Conservation (phyloP, 1,140 invertebrate genomes). For the Colletes gigas region DNA sequence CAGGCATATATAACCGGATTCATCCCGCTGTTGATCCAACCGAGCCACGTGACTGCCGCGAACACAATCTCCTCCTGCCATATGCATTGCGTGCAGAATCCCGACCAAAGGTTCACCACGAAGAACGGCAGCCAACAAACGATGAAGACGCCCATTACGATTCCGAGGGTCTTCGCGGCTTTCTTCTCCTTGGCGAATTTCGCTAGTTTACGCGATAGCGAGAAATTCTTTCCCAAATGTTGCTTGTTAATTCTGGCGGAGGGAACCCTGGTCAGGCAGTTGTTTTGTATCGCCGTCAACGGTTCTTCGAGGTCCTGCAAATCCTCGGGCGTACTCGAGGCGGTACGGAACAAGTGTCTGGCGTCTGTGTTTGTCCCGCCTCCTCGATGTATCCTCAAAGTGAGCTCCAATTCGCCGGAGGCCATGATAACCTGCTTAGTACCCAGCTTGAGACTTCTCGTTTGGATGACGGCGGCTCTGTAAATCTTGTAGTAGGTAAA, state of each 20-base stretch:
- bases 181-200: constrained; percentile 98
- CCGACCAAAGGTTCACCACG: constrained; percentile 95
- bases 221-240: constrained; percentile 91
- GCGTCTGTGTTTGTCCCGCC: constrained; percentile 83
- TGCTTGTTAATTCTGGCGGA: constrained; percentile 80
- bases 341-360: constrained; percentile 79
- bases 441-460: constrained; percentile 92
- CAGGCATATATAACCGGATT: constrained; percentile 98
- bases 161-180: constrained; percentile 96
- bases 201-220: constrained; percentile 92
- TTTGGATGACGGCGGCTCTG: constrained; percentile 95
- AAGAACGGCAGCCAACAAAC: constrained; percentile 99
- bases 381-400: constrained; percentile 93
- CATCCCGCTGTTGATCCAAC: constrained; percentile 99
- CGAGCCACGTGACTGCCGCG: constrained; percentile 97
- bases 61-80: constrained; percentile 94
- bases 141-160: constrained; percentile 99
- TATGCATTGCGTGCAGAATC: constrained; percentile 93
- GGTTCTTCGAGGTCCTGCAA: constrained; percentile 85
- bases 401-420: constrained; percentile 91
- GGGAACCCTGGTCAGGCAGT: constrained; percentile 85
- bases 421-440: constrained; percentile 92
- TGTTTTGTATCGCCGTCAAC: constrained; percentile 87
- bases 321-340: constrained; percentile 85
- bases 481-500: constrained; percentile 98